Conservation (phyloP, 1,140 invertebrate genomes). For the Oreohelix idahoensis region DNA sequence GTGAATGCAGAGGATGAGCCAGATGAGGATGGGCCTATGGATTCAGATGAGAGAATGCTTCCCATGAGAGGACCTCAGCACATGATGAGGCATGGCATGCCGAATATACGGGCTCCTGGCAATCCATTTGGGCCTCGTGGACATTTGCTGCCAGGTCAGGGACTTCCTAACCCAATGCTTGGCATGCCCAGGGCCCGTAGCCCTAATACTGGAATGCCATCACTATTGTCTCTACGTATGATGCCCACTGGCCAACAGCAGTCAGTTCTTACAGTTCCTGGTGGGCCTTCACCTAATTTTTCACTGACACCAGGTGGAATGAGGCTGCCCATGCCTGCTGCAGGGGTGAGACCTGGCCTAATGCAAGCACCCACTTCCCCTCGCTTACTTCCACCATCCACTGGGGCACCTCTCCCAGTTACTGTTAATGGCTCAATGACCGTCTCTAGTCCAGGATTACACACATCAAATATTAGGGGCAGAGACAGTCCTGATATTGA, state of each 20-base stretch:
- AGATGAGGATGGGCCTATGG: conserved; percentile 15
- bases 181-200: conserved; percentile 20
- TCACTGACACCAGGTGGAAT: conserved; percentile 27
- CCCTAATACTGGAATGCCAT: conserved; percentile 11
- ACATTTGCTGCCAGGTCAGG: conserved; percentile 20
- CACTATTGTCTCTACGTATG: conserved; percentile 28
- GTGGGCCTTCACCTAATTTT: neutral
- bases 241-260: conserved; percentile 18
- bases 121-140: conserved; percentile 16
- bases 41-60: conserved; percentile 30
- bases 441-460: neutral
- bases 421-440: conserved; percentile 11
- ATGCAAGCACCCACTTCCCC: neutral
- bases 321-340: conserved; percentile 35
- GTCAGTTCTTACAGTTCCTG: neutral
- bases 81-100: conserved; percentile 12
- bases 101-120: neutral
- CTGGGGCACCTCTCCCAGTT: neutral
- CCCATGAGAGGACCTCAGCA: neutral
- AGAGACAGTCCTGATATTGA: neutral
- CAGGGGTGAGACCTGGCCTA: conserved; percentile 38
- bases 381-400: conserved; percentile 10
- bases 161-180: conserved; percentile 1
- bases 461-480: neutral
- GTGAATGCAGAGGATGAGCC: conserved; percentile 36